Evolutionary conservation across 2,888 invertebrate genomes (phyloP), one percentile per base, ranked within the genome.

Genomic region (Plebejus argus): DNA sequence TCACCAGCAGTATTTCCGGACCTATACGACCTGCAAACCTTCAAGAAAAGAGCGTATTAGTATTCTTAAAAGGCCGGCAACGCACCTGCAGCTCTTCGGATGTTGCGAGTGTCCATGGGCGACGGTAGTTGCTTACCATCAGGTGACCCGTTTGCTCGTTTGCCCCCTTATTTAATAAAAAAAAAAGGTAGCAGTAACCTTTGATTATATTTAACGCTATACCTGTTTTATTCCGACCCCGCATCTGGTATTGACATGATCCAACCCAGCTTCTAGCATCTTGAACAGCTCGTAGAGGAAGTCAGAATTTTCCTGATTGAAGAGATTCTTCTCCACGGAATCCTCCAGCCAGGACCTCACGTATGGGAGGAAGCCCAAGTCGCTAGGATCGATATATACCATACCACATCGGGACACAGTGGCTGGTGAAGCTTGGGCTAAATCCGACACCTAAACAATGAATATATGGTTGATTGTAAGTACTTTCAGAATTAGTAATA

Each of bases 381-480:
- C 98, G 3, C 96, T 95, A 0, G 98, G 96, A 87, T 98, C 98
- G 10, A 98, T 96, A 87, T 98, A 98, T 1, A 98, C 98, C 98
- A 98, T 98, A 76, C 98, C 98, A 82, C 96, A 96, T 33, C 96
- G 95, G 0, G 95, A 95, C 5, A 98, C 98, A 0, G 98, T 98
- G 0, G 98, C 98, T 0, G 98, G 98, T 0, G 98, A 98, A 0
- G 98, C 98, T 87, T 98, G 98, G 0, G 97, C 95, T 77, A 98
- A 91, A 88, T 98, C 98, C 85, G 97, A 96, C 10, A 96, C 96
- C 94, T 94, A 70, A 18, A 76, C 10, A 56, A 28, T 15, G 56
- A 39, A 20, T 45, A 28, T 28, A 18, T 1, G 28, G 20, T 12
- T 45, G 53, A 3, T 53, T 53, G 18, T 12, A 5, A 18, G 18